These are phyloP conservation scores for Sinopyrophorus schimmeli DNA, from an alignment of 2,888 invertebrate species.

Conservation along the genomic window DNA sequence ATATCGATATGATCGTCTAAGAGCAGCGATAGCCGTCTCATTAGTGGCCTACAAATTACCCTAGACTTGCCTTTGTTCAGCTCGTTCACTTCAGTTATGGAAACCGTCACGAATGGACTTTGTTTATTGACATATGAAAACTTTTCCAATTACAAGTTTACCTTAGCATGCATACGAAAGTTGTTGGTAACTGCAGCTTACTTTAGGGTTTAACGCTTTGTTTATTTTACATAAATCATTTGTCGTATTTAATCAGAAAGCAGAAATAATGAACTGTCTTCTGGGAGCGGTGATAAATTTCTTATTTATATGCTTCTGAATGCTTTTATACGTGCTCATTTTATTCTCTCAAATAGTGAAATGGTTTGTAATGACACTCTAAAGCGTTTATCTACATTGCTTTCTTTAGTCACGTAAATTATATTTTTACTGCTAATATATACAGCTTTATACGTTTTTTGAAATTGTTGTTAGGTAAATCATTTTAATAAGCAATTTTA, in stretches of 20 bases:
- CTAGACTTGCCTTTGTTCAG: constrained; percentile 35
- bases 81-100: constrained; percentile 41
- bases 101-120: constrained; percentile 41
- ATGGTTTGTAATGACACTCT: too few relatives aligned
- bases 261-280: too few relatives aligned
- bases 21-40: constrained; percentile 42
- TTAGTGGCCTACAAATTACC: constrained; percentile 45
- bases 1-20: constrained; percentile 46
- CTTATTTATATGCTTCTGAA: too few relatives aligned
- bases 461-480: too few relatives aligned
- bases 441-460: too few relatives aligned
- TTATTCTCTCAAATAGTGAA: too few relatives aligned
- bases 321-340: too few relatives aligned
- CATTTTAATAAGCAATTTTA: too few relatives aligned
- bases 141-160: constrained; percentile 46
- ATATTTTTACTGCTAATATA: too few relatives aligned
- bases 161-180: constrained; percentile 30
- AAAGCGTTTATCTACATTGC: too few relatives aligned
- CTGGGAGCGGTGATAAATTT: too few relatives aligned
- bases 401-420: too few relatives aligned
- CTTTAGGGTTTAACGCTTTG: constrained; percentile 17
- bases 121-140: constrained; percentile 48
- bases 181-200: constrained; percentile 21
- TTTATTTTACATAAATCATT: constrained; percentile 26
- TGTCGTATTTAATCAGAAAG: constrained; percentile 11